phyloP scores from a whole-genome alignment of 2,113 vertebrate species.

The Grantiella picta region DNA sequence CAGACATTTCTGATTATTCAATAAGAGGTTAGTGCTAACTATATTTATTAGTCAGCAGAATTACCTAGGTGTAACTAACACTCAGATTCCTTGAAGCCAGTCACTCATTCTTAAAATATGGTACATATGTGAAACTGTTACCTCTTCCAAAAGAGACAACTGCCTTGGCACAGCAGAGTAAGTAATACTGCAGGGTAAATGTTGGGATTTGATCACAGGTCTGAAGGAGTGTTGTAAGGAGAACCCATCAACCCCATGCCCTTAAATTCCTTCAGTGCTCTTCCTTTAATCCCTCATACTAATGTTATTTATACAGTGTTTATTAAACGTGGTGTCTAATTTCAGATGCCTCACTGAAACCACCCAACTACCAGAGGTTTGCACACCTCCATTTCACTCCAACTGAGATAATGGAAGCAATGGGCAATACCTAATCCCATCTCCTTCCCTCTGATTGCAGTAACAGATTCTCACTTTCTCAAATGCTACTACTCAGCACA shows the following conservation, averaged over 20 bases:
- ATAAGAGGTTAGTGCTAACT: neutral
- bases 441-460: neutral
- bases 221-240: neutral
- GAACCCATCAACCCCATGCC: neutral
- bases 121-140: conserved; percentile 50
- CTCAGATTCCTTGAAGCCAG: neutral
- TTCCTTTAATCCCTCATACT: conserved; percentile 45
- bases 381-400: neutral
- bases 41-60: neutral
- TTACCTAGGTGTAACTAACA: conserved; percentile 4
- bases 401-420: neutral
- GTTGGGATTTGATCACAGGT: neutral
- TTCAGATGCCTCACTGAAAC: neutral
- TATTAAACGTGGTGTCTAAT: conserved; percentile 43
- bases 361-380: neutral
- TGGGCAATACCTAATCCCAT: neutral
- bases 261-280: conserved; percentile 28
- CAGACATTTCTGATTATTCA: neutral
- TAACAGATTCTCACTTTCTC: neutral
- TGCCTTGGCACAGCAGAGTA: neutral
- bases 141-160: conserved; percentile 31
- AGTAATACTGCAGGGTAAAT: neutral
- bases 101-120: conserved; percentile 49
- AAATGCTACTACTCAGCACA: neutral
- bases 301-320: conserved; percentile 48